Evolutionary conservation across 1,140 invertebrate species (phyloP).

Genomic region (Marisa cornuarietis): DNA sequence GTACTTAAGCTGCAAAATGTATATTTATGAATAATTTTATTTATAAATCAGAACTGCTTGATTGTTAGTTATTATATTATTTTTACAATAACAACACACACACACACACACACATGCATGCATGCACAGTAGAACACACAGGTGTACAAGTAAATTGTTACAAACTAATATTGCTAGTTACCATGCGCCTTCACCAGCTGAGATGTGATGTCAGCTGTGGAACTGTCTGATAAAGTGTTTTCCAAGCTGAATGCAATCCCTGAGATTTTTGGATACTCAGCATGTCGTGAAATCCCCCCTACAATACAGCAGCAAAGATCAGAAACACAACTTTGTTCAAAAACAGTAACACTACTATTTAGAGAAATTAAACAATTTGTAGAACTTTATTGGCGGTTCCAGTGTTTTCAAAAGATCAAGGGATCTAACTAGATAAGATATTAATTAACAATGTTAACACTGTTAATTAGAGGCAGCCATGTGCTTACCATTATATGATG

Average conservation of each 20-base stretch:
- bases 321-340: not conserved
- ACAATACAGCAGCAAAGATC: not conserved
- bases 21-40: not conserved
- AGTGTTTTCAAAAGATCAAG: no score
- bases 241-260: slow-evolving; percentile 32
- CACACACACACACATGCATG: not conserved
- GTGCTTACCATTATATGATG: not conserved
- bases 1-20: not conserved
- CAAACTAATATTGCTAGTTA: slow-evolving; percentile 7
- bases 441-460: not conserved
- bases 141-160: no score
- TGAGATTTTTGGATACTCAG: slow-evolving; percentile 30
- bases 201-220: slow-evolving; percentile 23
- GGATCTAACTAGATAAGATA: no score
- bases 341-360: no score
- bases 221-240: slow-evolving; percentile 26
- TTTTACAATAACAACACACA: not conserved
- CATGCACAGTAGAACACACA: not conserved
- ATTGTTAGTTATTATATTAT: not conserved
- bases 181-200: slow-evolving; percentile 48
- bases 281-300: not conserved
- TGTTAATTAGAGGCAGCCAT: no score
- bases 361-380: no score
- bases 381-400: no score
- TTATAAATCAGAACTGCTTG: not conserved